Base-by-base conservation (phyloP, 2,888 invertebrate species). In the Microctonus brassicae region DNA sequence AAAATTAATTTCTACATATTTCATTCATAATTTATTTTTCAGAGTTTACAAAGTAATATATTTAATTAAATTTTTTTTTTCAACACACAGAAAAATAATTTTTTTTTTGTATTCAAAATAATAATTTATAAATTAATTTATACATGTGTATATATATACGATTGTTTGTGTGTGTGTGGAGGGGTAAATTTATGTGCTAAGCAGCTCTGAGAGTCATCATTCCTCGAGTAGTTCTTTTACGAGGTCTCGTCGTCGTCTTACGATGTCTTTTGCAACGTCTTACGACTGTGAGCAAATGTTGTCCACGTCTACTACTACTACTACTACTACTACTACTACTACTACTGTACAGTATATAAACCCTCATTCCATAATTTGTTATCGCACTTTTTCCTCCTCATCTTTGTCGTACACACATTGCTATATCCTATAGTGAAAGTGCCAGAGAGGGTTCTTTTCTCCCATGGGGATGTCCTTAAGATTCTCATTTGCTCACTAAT, bases 211-310 rank as follows among this genome's bases (percentile, higher is more conserved):
- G 77, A 77, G 78, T 79, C 77, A 79, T 78, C 78, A 77, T 78
- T 77, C 75, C 76, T 75, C 73, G 70, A 75, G 58, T 47, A 58
- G 78, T 75, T 79, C 81, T 79, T 84, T 83, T 83, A 83, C 81
- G 83, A 84, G 73, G 78, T 64, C 72, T 57, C 39, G 65, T 29
- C 69, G 60, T 70, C 69, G 58, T 69, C 71, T 78, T 77, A 75
- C 78, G 73, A 73, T 47, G 47, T 47, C 47, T 47, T 47, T 17
- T 17, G 47, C 47, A 2, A 47, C 47, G 47, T 47, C 47, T 47
- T 47, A 47, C 47, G 47, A 47, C 47, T n/a, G 17, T 47, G 47
- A 47, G 47, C 47, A 47, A 47, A 47, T 47, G 47, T 47, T 47
- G 47, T 17, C 20, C 47, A 47, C 47, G 7, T 47, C 7, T n/a